These are phyloP conservation scores for Nyctereutes procyonoides DNA, from an alignment of 2,113 vertebrate genomes.

Conservation along the genomic window DNA sequence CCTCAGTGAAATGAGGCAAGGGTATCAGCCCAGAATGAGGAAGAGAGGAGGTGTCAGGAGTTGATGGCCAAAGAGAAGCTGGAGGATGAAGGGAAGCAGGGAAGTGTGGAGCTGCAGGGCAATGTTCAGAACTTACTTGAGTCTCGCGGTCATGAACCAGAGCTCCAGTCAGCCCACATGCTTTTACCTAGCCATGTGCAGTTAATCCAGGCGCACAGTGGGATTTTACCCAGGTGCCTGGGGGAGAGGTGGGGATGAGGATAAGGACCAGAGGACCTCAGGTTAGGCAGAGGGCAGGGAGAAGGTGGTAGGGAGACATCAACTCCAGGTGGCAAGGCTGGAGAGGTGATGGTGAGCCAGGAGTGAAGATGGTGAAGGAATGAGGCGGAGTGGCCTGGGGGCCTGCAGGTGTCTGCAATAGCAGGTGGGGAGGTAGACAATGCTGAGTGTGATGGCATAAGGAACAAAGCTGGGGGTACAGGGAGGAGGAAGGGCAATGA, in stretches of 20 bases:
- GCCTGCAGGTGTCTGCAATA: neutral
- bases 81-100: rapidly evolving
- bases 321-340: neutral
- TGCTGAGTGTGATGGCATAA: neutral
- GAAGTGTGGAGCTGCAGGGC: neutral
- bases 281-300: neutral
- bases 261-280: neutral
- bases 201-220: too few species aligned
- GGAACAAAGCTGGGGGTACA: neutral
- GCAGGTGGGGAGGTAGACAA: too few species aligned
- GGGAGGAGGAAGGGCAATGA: neutral
- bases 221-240: neutral
- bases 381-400: rapidly evolving
- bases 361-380: neutral
- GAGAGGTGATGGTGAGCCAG: neutral
- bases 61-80: neutral
- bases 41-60: neutral
- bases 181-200: neutral
- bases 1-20: neutral
- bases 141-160: neutral
- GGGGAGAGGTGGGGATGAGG: neutral
- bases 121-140: rapidly evolving
- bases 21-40: neutral
- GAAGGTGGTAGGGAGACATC: neutral
- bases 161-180: neutral